Percentiles rank a stretch among this genome's conserved stretches.
Conservation (phyloP, 2,797 vertebrate genomes). For the Enteromius thamalakanensis region DNA sequence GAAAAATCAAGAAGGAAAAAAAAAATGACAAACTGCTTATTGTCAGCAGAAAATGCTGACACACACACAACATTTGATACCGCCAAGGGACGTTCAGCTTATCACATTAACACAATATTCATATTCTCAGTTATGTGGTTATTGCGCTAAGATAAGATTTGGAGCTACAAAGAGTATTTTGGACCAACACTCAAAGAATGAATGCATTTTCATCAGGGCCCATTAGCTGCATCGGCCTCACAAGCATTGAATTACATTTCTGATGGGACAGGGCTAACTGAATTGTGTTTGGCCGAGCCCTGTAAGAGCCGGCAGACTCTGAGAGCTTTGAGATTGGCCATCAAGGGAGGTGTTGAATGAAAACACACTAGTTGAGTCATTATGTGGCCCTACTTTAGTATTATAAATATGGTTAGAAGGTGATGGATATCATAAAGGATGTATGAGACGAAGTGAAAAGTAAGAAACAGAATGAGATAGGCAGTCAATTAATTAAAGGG, state of each 20-base stretch:
- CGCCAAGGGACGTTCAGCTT: constrained; percentile 10
- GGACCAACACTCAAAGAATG: constrained; percentile 37
- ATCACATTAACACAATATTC: constrained; percentile 29
- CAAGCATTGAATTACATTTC: constrained; percentile 46
- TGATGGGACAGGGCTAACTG: constrained; percentile 49
- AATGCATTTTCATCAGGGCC: constrained; percentile 38
- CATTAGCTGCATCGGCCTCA: constrained; percentile 26
- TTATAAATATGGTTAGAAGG: constrained; percentile 43
- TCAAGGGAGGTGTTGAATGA: constrained; percentile 50
- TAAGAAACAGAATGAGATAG: neutral
- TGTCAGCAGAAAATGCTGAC: constrained; percentile 19
- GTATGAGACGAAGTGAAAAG: neutral
- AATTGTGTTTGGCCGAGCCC: constrained; percentile 45
- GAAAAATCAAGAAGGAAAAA: neutral
- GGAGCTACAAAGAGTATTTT: constrained; percentile 20
- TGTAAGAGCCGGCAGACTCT: constrained; percentile 30
- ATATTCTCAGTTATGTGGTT: constrained; percentile 28
- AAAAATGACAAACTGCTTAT: neutral
- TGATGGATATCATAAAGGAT: constrained; percentile 37
- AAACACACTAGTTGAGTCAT: constrained; percentile 45
- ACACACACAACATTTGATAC: neutral
- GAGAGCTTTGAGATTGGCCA: constrained; percentile 44
- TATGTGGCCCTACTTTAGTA: constrained; percentile 22
- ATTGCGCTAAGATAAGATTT: constrained; percentile 30
- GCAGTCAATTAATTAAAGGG: neutral